Conservation (phyloP, 2,797 vertebrate genomes). For the Gephyroberyx darwinii region DNA sequence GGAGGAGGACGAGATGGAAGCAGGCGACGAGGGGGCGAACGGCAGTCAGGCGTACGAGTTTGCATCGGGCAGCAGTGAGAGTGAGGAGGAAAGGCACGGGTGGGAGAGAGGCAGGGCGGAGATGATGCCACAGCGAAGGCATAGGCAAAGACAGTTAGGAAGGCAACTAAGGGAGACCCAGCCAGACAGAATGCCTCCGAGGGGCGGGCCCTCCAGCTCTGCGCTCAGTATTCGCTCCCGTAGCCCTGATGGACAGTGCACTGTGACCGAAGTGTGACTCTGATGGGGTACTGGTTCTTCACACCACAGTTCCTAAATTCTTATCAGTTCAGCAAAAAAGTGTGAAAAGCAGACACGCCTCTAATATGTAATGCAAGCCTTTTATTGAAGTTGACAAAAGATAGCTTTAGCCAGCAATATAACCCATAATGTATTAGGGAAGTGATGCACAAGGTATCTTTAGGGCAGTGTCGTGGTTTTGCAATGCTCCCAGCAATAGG, state of each 20-base stretch:
- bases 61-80: slow-evolving; percentile 86
- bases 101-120: slow-evolving; percentile 51
- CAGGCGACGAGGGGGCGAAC: slow-evolving; percentile 81
- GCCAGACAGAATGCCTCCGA: slow-evolving; percentile 82
- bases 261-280: slow-evolving; percentile 92
- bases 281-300: not conserved
- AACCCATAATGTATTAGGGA: not conserved
- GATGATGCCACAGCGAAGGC: slow-evolving; percentile 21
- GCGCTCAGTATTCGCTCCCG: slow-evolving; percentile 84
- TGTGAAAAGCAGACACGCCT: slow-evolving; percentile 31
- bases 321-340: slow-evolving; percentile 49
- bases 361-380: slow-evolving; percentile 19
- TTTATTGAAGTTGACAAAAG: slow-evolving; percentile 7
- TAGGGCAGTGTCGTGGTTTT: not conserved
- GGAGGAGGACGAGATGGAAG: slow-evolving; percentile 86
- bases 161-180: slow-evolving; percentile 75
- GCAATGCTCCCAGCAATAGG: slow-evolving; percentile 7
- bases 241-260: slow-evolving; percentile 96
- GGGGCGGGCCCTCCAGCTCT: slow-evolving; percentile 74
- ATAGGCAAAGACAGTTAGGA: slow-evolving; percentile 81
- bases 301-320: slow-evolving; percentile 17
- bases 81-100: slow-evolving; percentile 75
- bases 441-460: not conserved
- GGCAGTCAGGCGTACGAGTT: slow-evolving; percentile 82
- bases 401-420: slow-evolving; percentile 33